These are phyloP conservation scores for Tinea semifulvella DNA, from an alignment of 2,888 invertebrate species.

Conservation along the genomic window DNA sequence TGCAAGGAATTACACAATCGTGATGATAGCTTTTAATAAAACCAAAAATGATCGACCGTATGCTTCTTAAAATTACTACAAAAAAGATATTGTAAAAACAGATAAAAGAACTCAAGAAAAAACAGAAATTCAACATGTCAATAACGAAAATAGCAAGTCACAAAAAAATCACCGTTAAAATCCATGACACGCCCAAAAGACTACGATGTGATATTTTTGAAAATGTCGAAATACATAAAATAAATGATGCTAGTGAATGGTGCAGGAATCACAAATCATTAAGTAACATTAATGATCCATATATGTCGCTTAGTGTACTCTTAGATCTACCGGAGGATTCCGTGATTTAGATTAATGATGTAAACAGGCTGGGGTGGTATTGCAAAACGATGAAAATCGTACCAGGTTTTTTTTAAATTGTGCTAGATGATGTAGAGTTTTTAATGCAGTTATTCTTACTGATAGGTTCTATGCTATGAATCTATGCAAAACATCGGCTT, in stretches of 20 bases:
- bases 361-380: not conserved
- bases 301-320: slow-evolving; percentile 8
- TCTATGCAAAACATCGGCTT: no score
- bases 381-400: not conserved
- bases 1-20: no score
- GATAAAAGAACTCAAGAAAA: no score
- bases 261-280: slow-evolving; percentile 12
- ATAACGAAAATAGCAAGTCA: not conserved
- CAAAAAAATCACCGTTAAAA: slow-evolving; percentile 4
- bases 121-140: not conserved
- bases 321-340: slow-evolving; percentile 23
- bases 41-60: no score
- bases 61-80: no score
- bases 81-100: no score
- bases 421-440: no score
- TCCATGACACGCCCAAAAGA: not conserved
- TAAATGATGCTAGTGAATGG: not conserved
- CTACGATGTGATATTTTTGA: not conserved
- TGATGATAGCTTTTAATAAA: no score
- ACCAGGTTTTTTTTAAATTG: no score
- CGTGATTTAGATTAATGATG: slow-evolving; percentile 45
- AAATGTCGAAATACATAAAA: slow-evolving; percentile 6
- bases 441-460: no score
- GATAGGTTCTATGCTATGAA: no score
- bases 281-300: slow-evolving; percentile 6